Evolutionary conservation across 2,888 invertebrate genomes (phyloP).

Genomic region (Drosophila diplacantha): DNA sequence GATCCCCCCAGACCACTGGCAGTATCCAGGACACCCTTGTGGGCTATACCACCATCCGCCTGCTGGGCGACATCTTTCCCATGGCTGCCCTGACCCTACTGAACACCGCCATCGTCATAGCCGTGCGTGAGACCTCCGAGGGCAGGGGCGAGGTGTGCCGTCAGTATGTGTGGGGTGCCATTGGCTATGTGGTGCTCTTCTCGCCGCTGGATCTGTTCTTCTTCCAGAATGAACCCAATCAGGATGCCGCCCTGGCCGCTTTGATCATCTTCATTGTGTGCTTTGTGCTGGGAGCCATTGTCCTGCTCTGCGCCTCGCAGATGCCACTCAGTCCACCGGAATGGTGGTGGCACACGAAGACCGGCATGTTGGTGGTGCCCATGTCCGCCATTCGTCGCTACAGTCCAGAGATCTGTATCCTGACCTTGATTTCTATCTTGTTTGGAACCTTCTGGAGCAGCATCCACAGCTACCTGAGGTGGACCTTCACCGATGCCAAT

Average conservation of each 20-base stretch:
- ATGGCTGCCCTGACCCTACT: constrained; percentile 85
- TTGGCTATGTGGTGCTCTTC: constrained; percentile 84
- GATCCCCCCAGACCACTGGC: constrained; percentile 77
- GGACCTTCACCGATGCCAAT: constrained; percentile 79
- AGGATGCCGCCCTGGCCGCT: constrained; percentile 59
- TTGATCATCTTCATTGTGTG: constrained; percentile 77
- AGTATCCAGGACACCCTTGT: constrained; percentile 84
- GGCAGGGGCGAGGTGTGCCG: constrained; percentile 89
- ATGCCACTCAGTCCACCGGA: constrained; percentile 90
- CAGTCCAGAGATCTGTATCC: constrained; percentile 85
- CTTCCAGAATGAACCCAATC: constrained; percentile 73
- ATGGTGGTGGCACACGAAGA: constrained; percentile 92
- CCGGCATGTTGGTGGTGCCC: constrained; percentile 87
- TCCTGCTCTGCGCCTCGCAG: constrained; percentile 79
- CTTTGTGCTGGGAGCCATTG: constrained; percentile 82
- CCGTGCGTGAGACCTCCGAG: constrained; percentile 87
- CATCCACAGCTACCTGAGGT: constrained; percentile 86
- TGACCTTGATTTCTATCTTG: constrained; percentile 83
- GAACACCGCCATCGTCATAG: constrained; percentile 88
- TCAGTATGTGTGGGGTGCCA: constrained; percentile 86
- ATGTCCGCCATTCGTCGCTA: constrained; percentile 88
- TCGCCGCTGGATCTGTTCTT: constrained; percentile 80
- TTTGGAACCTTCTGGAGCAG: constrained; percentile 89
- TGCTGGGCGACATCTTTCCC: constrained; percentile 87
- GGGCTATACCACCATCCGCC: constrained; percentile 83